Conservation (phyloP, 2,113 vertebrate genomes). For the Rhodinocichla rosea region DNA sequence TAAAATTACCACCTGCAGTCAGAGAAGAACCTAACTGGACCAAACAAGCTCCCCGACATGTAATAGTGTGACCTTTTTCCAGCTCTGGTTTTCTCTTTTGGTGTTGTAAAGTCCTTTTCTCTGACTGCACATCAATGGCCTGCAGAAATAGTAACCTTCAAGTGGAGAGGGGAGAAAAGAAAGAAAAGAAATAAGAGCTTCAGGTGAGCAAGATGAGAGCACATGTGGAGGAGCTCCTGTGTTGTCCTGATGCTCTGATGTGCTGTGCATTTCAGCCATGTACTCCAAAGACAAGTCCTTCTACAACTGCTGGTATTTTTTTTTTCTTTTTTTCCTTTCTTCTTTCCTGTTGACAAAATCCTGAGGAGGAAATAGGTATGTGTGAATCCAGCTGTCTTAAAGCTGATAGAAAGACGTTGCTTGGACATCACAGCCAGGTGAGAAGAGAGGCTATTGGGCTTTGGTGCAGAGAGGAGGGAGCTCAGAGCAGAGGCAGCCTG, state of each 20-base stretch:
- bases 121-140: neutral
- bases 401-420: neutral
- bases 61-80: neutral
- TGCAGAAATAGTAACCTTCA: neutral
- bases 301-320: fast-evolving
- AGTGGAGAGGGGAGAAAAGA: neutral
- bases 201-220: neutral
- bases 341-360: neutral
- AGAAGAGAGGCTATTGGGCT: neutral
- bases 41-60: neutral
- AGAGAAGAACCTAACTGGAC: neutral
- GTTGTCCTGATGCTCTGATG: neutral
- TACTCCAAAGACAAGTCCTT: neutral
- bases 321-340: neutral
- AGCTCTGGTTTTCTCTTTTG: neutral
- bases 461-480: neutral
- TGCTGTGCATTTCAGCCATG: neutral
- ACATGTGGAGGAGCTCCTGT: neutral
- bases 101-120: neutral
- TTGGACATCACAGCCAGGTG: neutral
- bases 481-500: neutral
- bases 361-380: neutral
- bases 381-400: neutral
- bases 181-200: neutral
- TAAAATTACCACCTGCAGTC: neutral